Base-by-base conservation (phyloP, 2,888 invertebrate genomes). In the Meta bourneti region DNA sequence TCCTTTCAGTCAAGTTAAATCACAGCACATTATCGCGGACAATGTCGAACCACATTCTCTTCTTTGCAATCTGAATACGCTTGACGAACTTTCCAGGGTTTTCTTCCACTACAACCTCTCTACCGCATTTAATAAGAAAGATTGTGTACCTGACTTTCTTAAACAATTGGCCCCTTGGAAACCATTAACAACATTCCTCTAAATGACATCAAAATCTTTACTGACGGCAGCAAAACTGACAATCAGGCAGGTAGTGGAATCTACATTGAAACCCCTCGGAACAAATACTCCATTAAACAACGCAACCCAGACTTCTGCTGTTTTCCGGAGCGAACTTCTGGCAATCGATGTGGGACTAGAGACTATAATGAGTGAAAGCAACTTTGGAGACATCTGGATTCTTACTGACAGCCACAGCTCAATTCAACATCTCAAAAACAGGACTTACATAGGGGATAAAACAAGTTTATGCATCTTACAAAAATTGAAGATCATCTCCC, bases 181-280 rank as follows among this genome's bases (percentile, higher is more conserved):
- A 9, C 49, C 34, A 83, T 79, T 0, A 52, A 83, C 51, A 83
- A 72, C 2, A 83, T 83, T 8, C 71, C 72, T 34, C 2, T 0
- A 51, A 72, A 83, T 51, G 19, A n/a, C 71, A 83, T 83, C 2
- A 83, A 49, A 83, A 51, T 72, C 19, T 79, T 2, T 20, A 79
- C 52, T 0, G 79, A 79, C 20, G 79, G 6, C 81, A 69, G 81
- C 13, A 72, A 69, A 72, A 51, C 49, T 6, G 81, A 69, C 48
- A 61, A 34, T 9, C 81, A 16, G 0, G 48, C 81, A 34, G 70
- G 69, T 19, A 79, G 79, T 54, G 79, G 54, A 51, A 79, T 52
- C 7, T 79, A 7, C 49, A 61, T 79, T 19, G 0, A 79, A 79
- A 79, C 52, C n/a, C n/a, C n/a, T n/a, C n/a, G n/a, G n/a, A n/a